Evolutionary conservation across 2,888 invertebrate species (phyloP).

Genomic region (Lordiphosa andalusiaca): DNA sequence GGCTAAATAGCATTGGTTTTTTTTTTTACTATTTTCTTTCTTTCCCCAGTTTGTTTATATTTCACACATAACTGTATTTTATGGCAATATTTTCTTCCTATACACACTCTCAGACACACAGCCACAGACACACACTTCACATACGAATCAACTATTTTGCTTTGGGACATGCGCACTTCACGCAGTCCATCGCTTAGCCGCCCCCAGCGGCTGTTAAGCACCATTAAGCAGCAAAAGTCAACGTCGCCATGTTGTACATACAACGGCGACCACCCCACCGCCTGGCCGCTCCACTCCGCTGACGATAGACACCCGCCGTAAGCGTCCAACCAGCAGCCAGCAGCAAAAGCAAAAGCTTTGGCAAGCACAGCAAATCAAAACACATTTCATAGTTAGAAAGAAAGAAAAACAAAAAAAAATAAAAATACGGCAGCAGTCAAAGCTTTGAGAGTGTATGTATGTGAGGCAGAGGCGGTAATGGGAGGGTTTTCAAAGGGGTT

Average conservation of each 20-base stretch:
- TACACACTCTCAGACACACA: slow-evolving; percentile 35
- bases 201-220: slow-evolving; percentile 53
- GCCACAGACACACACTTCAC: slow-evolving; percentile 9
- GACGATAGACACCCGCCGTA: slow-evolving; percentile 13
- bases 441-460: background rate
- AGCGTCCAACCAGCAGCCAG: slow-evolving; percentile 66
- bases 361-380: slow-evolving; percentile 75
- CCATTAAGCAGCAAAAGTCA: slow-evolving; percentile 65
- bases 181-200: slow-evolving; percentile 46
- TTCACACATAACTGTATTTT: slow-evolving; percentile 10
- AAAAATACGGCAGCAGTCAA: slow-evolving; percentile 18
- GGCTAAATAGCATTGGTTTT: slow-evolving; percentile 8
- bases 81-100: slow-evolving; percentile 61
- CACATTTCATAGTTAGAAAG: slow-evolving; percentile 63
- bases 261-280: slow-evolving; percentile 4
- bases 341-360: slow-evolving; percentile 53
- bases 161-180: slow-evolving; percentile 67
- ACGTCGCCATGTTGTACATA: slow-evolving; percentile 62
- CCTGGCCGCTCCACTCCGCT: slow-evolving; percentile 7
- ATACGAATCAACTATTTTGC: slow-evolving; percentile 8
- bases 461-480: background rate
- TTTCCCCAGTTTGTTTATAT: slow-evolving; percentile 6
- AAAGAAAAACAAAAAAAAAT: slow-evolving; percentile 15
- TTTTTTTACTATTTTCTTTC: slow-evolving; percentile 6
- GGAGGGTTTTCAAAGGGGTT: slow-evolving; percentile 12